Percentiles rank a stretch among this genome's conserved stretches.
These are phyloP conservation scores for Enteromius viviparus DNA, from an alignment of 2,797 vertebrate species.

Conservation along the genomic window DNA sequence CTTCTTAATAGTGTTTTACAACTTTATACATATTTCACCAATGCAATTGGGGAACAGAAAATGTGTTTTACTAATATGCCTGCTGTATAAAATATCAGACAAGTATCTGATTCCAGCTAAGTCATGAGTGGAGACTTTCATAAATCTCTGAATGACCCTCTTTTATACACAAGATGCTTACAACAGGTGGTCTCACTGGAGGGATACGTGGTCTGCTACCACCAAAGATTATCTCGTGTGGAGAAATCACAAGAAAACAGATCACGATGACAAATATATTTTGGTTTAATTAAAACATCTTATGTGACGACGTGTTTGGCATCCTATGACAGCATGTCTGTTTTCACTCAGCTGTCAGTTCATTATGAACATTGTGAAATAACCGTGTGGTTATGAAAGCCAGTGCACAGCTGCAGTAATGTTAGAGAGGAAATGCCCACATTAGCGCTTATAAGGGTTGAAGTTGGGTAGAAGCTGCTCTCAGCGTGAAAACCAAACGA, in stretches of 20 bases:
- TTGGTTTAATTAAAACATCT: slow-evolving; percentile 16
- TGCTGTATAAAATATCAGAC: slow-evolving; percentile 7
- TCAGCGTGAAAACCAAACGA: neutral
- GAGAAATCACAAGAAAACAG: neutral
- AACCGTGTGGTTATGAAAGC: slow-evolving; percentile 21
- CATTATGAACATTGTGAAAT: slow-evolving; percentile 32
- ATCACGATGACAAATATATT: neutral
- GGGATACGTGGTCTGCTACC: neutral
- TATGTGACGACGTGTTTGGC: slow-evolving; percentile 3
- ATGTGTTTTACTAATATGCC: neutral
- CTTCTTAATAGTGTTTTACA: neutral
- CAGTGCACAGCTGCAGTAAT: slow-evolving; percentile 2
- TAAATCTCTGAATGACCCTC: slow-evolving; percentile 12
- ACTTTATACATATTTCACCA: neutral
- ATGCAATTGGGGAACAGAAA: neutral
- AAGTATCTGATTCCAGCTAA: slow-evolving; percentile 6
- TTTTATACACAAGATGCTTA: slow-evolving; percentile 8
- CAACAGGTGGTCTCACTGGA: slow-evolving; percentile 15
- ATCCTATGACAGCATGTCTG: slow-evolving; percentile 7
- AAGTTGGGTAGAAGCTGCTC: slow-evolving; percentile 1
- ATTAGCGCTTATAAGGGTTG: neutral
- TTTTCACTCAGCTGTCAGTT: slow-evolving; percentile 26
- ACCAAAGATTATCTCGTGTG: slow-evolving; percentile 12
- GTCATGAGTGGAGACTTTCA: slow-evolving; percentile 28
- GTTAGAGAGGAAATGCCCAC: slow-evolving; percentile 7